phyloP scores from a whole-genome alignment of 2,888 invertebrate genomes.

The Dicranocentrus wangi region DNA sequence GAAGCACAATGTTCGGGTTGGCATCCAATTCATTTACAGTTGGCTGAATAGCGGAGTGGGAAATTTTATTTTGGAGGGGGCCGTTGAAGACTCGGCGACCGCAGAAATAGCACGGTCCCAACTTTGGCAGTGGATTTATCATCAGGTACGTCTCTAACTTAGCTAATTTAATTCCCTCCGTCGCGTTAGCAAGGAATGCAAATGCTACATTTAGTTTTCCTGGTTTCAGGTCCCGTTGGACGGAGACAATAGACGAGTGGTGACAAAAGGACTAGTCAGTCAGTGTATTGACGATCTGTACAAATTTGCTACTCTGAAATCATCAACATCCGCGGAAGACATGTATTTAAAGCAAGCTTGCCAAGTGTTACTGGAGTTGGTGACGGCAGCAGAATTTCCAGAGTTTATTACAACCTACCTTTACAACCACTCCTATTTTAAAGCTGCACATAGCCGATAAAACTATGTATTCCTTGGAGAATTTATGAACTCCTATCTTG shows the following conservation, averaged over 20 bases:
- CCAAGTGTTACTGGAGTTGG: conserved; percentile 80
- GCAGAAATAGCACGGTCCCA: conserved; percentile 84
- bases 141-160: conserved; percentile 78
- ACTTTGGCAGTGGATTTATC: conserved; percentile 84
- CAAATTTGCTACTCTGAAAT: conserved; percentile 41
- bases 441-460: conserved; percentile 34
- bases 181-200: too few species aligned
- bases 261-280: conserved; percentile 78
- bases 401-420: conserved; percentile 82
- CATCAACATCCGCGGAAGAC: conserved; percentile 31
- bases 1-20: conserved; percentile 80
- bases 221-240: conserved; percentile 79
- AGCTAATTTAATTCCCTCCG: too few species aligned
- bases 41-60: conserved; percentile 81
- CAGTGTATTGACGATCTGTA: conserved; percentile 76
- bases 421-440: conserved; percentile 76
- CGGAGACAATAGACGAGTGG: conserved; percentile 73
- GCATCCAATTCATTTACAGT: conserved; percentile 81
- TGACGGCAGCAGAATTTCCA: conserved; percentile 79
- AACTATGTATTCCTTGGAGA: background rate
- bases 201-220: too few species aligned
- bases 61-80: conserved; percentile 80
- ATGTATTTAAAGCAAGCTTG: conserved; percentile 74
- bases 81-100: conserved; percentile 84
- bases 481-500: too few species aligned